Conservation (phyloP, 2,113 vertebrate genomes). For the Carassius carassius region DNA sequence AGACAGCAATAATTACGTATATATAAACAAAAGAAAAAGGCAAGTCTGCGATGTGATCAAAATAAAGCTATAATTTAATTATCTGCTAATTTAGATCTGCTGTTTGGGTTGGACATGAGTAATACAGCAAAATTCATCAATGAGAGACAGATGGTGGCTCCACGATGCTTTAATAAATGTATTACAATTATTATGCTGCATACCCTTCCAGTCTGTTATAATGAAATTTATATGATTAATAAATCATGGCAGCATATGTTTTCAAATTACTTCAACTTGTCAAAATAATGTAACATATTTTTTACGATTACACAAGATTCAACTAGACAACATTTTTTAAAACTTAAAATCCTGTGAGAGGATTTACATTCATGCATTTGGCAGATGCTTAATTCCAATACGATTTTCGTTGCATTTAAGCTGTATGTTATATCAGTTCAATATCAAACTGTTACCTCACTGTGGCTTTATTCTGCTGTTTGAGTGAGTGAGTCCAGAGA, state of each 20-base stretch:
- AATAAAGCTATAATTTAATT: not conserved
- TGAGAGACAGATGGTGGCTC: constrained; percentile 13
- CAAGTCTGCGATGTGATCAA: constrained; percentile 39
- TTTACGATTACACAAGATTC: too few species aligned
- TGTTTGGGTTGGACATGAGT: not conserved
- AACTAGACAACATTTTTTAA: too few species aligned
- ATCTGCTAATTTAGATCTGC: not conserved
- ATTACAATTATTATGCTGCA: not conserved
- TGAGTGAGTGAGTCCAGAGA: too few species aligned
- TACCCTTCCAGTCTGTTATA: not conserved
- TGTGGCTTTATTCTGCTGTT: not conserved
- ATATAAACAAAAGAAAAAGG: not conserved
- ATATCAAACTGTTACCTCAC: not conserved
- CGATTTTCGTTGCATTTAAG: not conserved
- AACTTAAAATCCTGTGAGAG: not conserved
- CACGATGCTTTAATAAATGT: not conserved
- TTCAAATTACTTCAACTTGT: not conserved
- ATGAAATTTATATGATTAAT: not conserved
- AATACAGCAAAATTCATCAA: not conserved
- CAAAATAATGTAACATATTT: too few species aligned
- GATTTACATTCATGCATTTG: not conserved
- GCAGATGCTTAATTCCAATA: not conserved
- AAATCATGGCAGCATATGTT: not conserved
- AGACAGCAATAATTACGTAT: not conserved
- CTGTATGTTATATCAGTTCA: not conserved